Percentiles rank a stretch among this genome's conserved stretches.
Conservation (phyloP, 1,140 invertebrate genomes). For the Triops cancriformis region DNA sequence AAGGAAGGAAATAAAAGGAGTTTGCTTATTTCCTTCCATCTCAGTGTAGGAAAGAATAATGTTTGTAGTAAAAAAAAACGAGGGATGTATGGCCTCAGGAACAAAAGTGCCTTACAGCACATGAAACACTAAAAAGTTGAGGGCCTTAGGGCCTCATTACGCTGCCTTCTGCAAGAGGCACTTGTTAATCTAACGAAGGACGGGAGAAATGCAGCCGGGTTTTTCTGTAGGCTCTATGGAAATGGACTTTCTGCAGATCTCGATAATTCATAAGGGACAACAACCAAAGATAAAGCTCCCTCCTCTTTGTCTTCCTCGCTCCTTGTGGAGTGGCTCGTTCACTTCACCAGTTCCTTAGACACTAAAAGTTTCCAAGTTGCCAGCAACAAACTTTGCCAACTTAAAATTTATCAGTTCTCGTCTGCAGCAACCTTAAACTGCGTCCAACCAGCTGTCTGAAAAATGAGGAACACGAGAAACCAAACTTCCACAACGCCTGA, state of each 20-base stretch:
- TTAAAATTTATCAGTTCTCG: neutral
- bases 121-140: slow-evolving; percentile 11
- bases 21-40: slow-evolving; percentile 2
- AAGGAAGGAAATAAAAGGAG: neutral
- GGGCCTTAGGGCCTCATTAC: slow-evolving; percentile 2
- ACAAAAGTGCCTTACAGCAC: neutral
- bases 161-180: slow-evolving; percentile 4
- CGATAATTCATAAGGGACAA: slow-evolving; percentile 9
- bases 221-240: neutral
- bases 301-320: neutral
- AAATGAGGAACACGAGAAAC: neutral
- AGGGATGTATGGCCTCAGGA: neutral
- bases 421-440: neutral
- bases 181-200: slow-evolving; percentile 10
- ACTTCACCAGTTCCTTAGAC: neutral
- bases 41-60: neutral
- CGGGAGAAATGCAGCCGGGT: neutral
- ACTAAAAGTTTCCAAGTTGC: neutral
- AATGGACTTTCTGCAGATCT: slow-evolving; percentile 1
- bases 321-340: neutral
- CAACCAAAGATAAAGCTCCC: neutral
- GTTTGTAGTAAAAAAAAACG: neutral
- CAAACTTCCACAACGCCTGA: neutral
- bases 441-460: neutral
- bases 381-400: neutral